phyloP scores from a whole-genome alignment of 2,113 vertebrate genomes.

The Heterotis niloticus region DNA sequence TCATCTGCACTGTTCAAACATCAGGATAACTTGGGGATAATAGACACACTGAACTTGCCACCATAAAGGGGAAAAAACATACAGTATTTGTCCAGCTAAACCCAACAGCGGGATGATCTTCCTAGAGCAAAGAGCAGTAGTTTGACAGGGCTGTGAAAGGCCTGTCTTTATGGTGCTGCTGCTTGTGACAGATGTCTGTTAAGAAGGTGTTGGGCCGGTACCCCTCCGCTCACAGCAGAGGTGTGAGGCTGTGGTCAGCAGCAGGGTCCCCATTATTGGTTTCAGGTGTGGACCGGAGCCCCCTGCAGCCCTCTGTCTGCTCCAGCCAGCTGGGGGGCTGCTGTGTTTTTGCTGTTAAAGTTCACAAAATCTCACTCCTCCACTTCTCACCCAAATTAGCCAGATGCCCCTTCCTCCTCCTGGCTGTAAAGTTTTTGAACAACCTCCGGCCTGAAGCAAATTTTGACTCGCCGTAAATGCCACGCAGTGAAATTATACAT shows the following conservation, averaged over 20 bases:
- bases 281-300: conserved; percentile 35
- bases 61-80: not conserved
- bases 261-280: conserved; percentile 33
- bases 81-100: not conserved
- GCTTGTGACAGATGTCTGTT: conserved; percentile 31
- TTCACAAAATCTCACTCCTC: not conserved
- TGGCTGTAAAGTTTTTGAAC: conserved; percentile 33
- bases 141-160: not conserved
- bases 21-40: too few species aligned
- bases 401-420: not conserved
- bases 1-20: too few species aligned
- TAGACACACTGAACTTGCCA: too few species aligned
- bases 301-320: conserved; percentile 21
- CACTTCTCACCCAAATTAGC: conserved; percentile 36
- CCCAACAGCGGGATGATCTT: conserved; percentile 15
- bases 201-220: conserved; percentile 32
- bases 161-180: conserved; percentile 16
- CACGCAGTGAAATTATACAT: too few species aligned
- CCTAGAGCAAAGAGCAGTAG: conserved; percentile 26
- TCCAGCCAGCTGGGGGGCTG: conserved; percentile 24
- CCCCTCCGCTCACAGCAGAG: not conserved
- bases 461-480: too few species aligned
- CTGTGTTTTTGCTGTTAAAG: conserved; percentile 31
- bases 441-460: not conserved
- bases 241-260: conserved; percentile 29